Conservation (phyloP, 2,113 vertebrate species). For the Furnarius figulus region DNA sequence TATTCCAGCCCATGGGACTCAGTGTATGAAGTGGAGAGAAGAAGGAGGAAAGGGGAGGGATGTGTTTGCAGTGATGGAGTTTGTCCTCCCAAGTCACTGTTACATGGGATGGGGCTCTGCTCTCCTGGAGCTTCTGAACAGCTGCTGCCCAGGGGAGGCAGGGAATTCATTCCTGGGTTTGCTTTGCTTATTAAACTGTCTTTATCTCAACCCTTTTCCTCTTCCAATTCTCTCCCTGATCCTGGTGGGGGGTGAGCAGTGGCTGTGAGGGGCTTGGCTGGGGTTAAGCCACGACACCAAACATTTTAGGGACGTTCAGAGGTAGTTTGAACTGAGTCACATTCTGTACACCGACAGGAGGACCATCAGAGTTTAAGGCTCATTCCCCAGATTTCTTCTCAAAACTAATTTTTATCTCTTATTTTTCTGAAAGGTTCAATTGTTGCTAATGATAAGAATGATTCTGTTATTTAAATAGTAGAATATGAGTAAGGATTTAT, state of each 20-base stretch:
- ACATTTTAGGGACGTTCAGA: neutral
- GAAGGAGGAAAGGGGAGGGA: neutral
- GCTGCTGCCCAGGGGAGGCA: neutral
- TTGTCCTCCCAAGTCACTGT: neutral
- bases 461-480: constrained; percentile 18
- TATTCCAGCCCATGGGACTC: neutral
- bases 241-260: neutral
- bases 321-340: neutral
- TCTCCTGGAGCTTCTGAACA: neutral
- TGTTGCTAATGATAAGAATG: neutral
- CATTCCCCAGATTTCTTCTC: neutral
- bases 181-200: neutral
- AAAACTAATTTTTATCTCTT: neutral
- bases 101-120: fast-evolving
- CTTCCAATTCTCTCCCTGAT: neutral
- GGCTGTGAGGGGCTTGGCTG: neutral
- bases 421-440: constrained; percentile 33
- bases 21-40: neutral
- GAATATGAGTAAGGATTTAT: constrained; percentile 34
- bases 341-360: neutral
- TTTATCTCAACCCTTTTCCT: neutral
- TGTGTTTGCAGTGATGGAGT: fast-evolving
- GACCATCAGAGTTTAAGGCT: neutral
- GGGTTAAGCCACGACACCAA: neutral
- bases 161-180: neutral